Base-by-base conservation (phyloP, 2,888 invertebrate genomes). In the Labia minor region DNA sequence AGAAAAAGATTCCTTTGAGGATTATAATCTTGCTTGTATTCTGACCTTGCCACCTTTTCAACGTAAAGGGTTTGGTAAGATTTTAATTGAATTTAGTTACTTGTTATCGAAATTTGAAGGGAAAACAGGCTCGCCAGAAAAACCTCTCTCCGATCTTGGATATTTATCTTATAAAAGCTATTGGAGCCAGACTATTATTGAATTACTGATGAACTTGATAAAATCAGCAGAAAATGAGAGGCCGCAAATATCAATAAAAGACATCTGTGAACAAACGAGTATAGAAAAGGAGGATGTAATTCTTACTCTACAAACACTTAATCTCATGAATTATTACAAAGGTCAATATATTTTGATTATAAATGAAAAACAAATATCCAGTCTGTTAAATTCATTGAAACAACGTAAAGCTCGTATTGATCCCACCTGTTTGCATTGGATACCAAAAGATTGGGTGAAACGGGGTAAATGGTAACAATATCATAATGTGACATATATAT, bases 281-380 rank as follows among this genome's bases (percentile, higher is more conserved):
- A 99, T 99, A 74, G 97, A 98, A 79, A 98, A 98, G 78, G 99
- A 99, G 77, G 99, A 99, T 76, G 95, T 99, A 37, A 96, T 99
- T 75, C 97, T 96, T 66, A 99, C 99, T 0, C 80, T 99, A 71
- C 95, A 97, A 79, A 95, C 96, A 77, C 81, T 99, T 67, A 95
- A 97, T 80, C 83, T 99, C 70, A 95, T 99, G 71, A 96, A 97
- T 78, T 99, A 99, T 77, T 97, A 97, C 80, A 98, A 98, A 78
- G 98, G 98, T 66, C 96, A 98, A 78, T 97, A 98, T 78, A 95
- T 99, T 71, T 90, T 99, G 70, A 95, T 95, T 37, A 86, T 99
- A 67, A 92, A 90, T 69, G 81, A 85, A 75, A 95, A 95, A 76
- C 88, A 88, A 66, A 85, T 93, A 70, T 88, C 92, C 74, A 89